phyloP scores from a whole-genome alignment of 2,797 vertebrate species.

The Australoheros facetus region DNA sequence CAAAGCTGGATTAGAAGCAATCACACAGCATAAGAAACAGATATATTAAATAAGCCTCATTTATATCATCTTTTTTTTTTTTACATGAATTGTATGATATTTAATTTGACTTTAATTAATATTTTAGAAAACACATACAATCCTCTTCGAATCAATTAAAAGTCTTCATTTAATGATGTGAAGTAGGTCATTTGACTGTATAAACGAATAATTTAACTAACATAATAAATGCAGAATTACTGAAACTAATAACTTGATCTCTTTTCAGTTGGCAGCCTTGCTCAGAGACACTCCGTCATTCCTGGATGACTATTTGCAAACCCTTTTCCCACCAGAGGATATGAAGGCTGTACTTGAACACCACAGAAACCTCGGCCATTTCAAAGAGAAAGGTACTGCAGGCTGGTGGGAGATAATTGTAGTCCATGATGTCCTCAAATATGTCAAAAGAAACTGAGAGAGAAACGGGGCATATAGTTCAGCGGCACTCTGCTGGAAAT shows the following conservation, averaged over 20 bases:
- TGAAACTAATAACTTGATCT: slow-evolving; percentile 29
- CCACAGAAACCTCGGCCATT: slow-evolving; percentile 74
- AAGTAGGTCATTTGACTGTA: background rate
- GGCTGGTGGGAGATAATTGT: background rate
- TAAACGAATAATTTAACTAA: background rate
- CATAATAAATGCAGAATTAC: background rate
- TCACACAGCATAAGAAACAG: background rate
- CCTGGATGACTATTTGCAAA: slow-evolving; percentile 74
- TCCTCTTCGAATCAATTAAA: background rate
- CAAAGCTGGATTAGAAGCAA: background rate
- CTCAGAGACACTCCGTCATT: slow-evolving; percentile 70
- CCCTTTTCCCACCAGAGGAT: slow-evolving; percentile 73
- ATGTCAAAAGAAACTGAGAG: background rate
- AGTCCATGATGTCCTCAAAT: background rate
- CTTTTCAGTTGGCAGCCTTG: slow-evolving; percentile 68
- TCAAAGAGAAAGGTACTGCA: slow-evolving; percentile 72
- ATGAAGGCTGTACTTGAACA: slow-evolving; percentile 74
- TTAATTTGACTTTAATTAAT: no score
- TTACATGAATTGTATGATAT: background rate
- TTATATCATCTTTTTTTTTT: background rate
- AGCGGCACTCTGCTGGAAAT: background rate
- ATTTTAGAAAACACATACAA: background rate
- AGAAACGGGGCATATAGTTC: background rate
- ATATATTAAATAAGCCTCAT: background rate
- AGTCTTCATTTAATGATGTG: background rate